Evolutionary conservation across 2,113 vertebrate species (phyloP), one percentile per base, ranked within the genome.

Genomic region (Cyphomyrus discorhynchus): DNA sequence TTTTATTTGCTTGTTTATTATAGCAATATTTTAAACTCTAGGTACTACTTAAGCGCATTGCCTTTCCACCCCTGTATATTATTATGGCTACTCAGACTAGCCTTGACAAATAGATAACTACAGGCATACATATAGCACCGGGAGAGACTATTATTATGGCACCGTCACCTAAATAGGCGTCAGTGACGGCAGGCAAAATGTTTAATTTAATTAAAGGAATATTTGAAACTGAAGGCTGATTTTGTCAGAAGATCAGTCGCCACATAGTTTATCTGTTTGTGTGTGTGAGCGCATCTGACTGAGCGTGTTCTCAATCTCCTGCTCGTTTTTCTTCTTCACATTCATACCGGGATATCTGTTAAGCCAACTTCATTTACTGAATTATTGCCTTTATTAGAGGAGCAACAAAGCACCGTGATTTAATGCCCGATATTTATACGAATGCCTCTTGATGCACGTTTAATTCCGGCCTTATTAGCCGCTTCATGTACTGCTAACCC

Each of bases 41-140:
- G 83, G 24, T 35, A 19, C 49, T 52, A 53, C 27, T 86, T 90
- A 90, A 92, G 82, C 91, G 70, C 91, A 92, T 89, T 87, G 89
- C 70, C 70, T 88, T 85, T 85, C 45, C 24, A 39, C 13, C 85
- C 47, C 10, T 86, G n/a, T 35, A 86, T 86, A 86, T 53, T 17
- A 86, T 86, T 35, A 86, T 86, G 27, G 49, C 85, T 19, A n/a
- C 49, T 39, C 31, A 56, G 2, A 80, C 87, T 53, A 86, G 91
- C 89, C 90, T 90, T 42, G 74, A 56, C 11, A 17, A 27, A 83
- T 88, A 88, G 90, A 80, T 87, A 19, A 77, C 74, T 92, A 88
- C 86, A 45, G n/a, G 49, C 85, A 86, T 31, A 53, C 85, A 86
- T 52, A 31, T 52, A 31, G 49, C n/a, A 19, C 35, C 21, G 17